Evolutionary conservation across 2,113 vertebrate species (phyloP).

Genomic region (Sebastes schlegelii): DNA sequence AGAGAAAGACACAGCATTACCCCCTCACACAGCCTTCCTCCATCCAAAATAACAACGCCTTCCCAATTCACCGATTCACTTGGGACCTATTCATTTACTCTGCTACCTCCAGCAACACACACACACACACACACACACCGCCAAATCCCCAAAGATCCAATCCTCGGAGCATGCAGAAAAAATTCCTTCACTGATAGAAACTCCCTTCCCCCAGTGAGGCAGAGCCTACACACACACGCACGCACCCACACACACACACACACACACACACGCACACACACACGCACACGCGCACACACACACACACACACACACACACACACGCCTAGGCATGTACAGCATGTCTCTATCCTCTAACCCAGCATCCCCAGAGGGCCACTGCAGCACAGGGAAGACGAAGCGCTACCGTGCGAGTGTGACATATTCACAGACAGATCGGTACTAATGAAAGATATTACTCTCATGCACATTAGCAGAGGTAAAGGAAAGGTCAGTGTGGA

Average conservation of each 20-base stretch:
- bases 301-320: slow-evolving; percentile 38
- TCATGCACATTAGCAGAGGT: slow-evolving; percentile 68
- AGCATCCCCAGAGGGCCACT: slow-evolving; percentile 69
- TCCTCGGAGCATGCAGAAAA: slow-evolving; percentile 67
- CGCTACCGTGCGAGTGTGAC: slow-evolving; percentile 48
- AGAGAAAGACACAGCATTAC: slow-evolving; percentile 29
- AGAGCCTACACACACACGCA: slow-evolving; percentile 27
- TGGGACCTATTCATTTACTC: slow-evolving; percentile 73
- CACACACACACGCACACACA: slow-evolving; percentile 37
- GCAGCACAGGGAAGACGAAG: slow-evolving; percentile 58
- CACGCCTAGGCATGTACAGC: slow-evolving; percentile 21
- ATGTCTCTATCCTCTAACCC: slow-evolving; percentile 67
- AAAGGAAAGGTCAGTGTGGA: slow-evolving; percentile 71
- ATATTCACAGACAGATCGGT: slow-evolving; percentile 73
- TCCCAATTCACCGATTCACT: slow-evolving; percentile 63
- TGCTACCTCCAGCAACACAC: slow-evolving; percentile 33
- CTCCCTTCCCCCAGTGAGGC: slow-evolving; percentile 67
- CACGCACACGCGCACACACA: too few relatives aligned
- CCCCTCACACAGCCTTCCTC: slow-evolving; percentile 24
- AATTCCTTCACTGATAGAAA: slow-evolving; percentile 76
- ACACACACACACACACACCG: slow-evolving; percentile 39
- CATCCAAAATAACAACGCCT: slow-evolving; percentile 63
- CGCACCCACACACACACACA: slow-evolving; percentile 45
- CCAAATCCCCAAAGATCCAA: slow-evolving; percentile 73
- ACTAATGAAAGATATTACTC: slow-evolving; percentile 79